Percentiles rank a stretch among this genome's conserved stretches.
phyloP scores from a whole-genome alignment of 35 echinoderm and acorn worm species.

The Apostichopus californicus region DNA sequence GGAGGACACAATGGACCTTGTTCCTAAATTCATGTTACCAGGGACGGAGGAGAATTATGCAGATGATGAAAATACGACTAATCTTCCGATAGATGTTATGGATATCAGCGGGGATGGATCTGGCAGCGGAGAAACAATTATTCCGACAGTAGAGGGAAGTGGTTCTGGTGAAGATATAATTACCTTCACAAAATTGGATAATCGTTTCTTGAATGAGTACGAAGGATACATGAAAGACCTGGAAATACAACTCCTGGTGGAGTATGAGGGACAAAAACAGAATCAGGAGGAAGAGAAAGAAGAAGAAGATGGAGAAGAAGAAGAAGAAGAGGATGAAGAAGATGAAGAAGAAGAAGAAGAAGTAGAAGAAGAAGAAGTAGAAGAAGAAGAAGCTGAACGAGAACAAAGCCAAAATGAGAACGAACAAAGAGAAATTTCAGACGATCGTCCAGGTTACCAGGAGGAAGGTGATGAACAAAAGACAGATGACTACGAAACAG shows the following conservation, averaged over 20 bases:
- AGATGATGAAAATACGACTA: neutral
- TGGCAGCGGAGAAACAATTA: neutral
- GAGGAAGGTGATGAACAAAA: neutral
- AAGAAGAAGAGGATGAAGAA: too few relatives aligned
- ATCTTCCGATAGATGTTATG: neutral
- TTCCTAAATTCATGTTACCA: conserved; percentile 14
- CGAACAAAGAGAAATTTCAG: too few relatives aligned
- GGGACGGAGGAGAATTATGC: neutral
- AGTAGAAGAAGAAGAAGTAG: too few relatives aligned
- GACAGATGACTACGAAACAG: neutral
- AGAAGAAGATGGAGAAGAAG: neutral
- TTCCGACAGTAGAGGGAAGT: neutral
- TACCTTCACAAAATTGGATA: neutral
- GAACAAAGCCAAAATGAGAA: too few relatives aligned
- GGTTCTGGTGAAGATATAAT: neutral
- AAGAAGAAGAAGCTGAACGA: too few relatives aligned
- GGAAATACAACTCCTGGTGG: neutral
- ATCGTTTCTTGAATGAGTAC: neutral
- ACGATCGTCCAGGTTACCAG: neutral
- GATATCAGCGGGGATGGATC: conserved; percentile 1
- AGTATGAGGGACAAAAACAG: neutral
- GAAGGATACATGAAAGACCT: neutral
- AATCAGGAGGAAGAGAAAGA: neutral
- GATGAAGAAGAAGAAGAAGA: too few relatives aligned
- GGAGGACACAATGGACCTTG: neutral